Percentiles rank a stretch among this genome's conserved stretches.
Evolutionary conservation across 2,797 vertebrate species (phyloP).

Genomic region (Sebastiscus albofasciatus): DNA sequence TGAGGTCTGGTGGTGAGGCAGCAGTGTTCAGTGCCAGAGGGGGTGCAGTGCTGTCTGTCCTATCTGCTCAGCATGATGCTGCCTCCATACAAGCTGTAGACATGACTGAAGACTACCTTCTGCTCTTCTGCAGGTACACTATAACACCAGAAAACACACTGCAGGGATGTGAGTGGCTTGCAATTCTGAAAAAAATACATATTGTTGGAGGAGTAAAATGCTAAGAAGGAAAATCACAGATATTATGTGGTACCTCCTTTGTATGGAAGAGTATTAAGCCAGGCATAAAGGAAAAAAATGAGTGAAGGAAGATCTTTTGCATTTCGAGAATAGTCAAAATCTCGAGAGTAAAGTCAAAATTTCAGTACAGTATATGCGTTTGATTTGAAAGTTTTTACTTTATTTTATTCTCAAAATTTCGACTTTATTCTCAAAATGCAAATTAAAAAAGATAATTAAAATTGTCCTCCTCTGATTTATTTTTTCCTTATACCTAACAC

Average conservation of each 20-base stretch:
- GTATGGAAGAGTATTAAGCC: background rate
- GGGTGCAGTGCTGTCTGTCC: conserved; percentile 55
- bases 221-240: background rate
- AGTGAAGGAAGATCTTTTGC: background rate
- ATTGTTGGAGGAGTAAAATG: background rate
- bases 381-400: background rate
- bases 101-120: conserved; percentile 74
- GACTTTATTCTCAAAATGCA: background rate
- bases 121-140: conserved; percentile 79
- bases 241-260: background rate
- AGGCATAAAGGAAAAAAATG: too few species aligned
- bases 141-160: background rate
- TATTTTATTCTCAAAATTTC: background rate
- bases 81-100: conserved; percentile 73
- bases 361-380: background rate
- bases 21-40: conserved; percentile 68
- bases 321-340: background rate
- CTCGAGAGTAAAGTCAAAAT: background rate
- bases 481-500: fast-evolving
- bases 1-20: conserved; percentile 73
- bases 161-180: background rate
- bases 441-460: background rate
- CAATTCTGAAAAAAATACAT: background rate
- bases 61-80: conserved; percentile 56
- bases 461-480: fast-evolving